Conservation (phyloP, 35 echinoderm and acorn worm genomes). For the Eucidaris tribuloides region DNA sequence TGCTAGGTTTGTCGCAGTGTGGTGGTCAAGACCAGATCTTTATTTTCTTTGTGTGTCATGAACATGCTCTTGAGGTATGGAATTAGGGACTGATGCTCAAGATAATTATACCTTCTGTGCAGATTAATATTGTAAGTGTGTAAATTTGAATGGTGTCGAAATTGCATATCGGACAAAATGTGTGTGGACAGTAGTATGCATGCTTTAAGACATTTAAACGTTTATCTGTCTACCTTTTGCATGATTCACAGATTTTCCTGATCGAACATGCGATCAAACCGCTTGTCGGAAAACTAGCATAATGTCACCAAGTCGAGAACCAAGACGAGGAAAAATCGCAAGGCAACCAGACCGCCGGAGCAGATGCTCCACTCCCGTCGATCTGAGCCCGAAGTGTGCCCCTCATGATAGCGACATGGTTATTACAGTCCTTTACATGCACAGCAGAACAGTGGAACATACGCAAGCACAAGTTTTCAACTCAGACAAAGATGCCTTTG, state of each 20-base stretch:
- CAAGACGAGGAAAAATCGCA: slow-evolving; percentile 61
- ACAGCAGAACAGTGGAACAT: background rate
- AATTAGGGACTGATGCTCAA: no score
- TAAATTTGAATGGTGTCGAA: no score
- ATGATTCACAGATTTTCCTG: slow-evolving; percentile 80
- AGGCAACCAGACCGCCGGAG: slow-evolving; percentile 82
- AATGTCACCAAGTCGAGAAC: slow-evolving; percentile 6
- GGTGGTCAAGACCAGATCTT: no score
- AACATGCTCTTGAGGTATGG: no score
- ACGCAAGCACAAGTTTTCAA: background rate
- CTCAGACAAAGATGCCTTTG: background rate
- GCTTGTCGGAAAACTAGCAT: slow-evolving; percentile 69
- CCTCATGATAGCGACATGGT: slow-evolving; percentile 90
- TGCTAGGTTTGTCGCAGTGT: no score
- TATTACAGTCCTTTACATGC: slow-evolving; percentile 86
- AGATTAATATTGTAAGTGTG: no score
- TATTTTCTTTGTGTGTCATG: no score
- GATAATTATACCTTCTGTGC: no score
- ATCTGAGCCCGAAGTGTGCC: slow-evolving; percentile 47
- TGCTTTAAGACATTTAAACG: background rate
- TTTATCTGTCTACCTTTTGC: background rate
- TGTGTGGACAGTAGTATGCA: background rate
- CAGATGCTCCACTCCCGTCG: slow-evolving; percentile 64
- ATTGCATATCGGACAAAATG: background rate
- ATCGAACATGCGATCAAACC: slow-evolving; percentile 87